phyloP scores from a whole-genome alignment of 2,888 invertebrate genomes.

The Platerodrilus igneus region DNA sequence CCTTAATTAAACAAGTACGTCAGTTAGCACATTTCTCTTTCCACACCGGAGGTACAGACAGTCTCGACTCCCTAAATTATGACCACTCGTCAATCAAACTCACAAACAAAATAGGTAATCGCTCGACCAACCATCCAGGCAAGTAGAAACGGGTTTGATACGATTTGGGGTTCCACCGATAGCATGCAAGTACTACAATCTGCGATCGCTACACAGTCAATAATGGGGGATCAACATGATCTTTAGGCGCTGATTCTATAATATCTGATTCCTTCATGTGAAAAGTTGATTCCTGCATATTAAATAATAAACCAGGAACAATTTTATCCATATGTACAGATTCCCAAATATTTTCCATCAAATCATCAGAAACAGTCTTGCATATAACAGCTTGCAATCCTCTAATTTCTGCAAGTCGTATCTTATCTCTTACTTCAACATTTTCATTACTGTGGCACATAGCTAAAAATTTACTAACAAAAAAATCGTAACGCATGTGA shows the following conservation, averaged over 20 bases:
- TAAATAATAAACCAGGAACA: conserved; percentile 94
- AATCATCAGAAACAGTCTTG: conserved; percentile 96
- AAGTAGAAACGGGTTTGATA: too few relatives aligned
- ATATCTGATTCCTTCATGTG: too few relatives aligned
- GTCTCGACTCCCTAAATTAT: too few relatives aligned
- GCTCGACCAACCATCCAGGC: too few relatives aligned
- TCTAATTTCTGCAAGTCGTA: conserved; percentile 89
- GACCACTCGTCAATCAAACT: too few relatives aligned
- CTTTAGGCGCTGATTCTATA: conserved; percentile 40
- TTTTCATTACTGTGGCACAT: conserved; percentile 91
- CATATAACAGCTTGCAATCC: conserved; percentile 95
- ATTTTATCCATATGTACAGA: conserved; percentile 99
- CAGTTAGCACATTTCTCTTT: too few relatives aligned
- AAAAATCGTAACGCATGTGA: conserved; percentile 97
- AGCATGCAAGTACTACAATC: too few relatives aligned
- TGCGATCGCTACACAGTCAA: too few relatives aligned
- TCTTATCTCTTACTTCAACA: conserved; percentile 69
- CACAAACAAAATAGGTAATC: too few relatives aligned
- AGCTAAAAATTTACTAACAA: conserved; percentile 97
- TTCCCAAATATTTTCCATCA: conserved; percentile 99
- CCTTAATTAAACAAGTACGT: too few relatives aligned
- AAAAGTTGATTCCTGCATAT: conserved; percentile 76
- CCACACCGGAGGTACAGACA: too few relatives aligned
- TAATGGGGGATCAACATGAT: conserved; percentile 59
- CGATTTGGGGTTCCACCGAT: too few relatives aligned